A percentile compares a stretch with the other conserved stretches of the same genome.
These are phyloP conservation scores for Danaus plexippus DNA, from an alignment of 1,140 invertebrate genomes.

Conservation along the genomic window DNA sequence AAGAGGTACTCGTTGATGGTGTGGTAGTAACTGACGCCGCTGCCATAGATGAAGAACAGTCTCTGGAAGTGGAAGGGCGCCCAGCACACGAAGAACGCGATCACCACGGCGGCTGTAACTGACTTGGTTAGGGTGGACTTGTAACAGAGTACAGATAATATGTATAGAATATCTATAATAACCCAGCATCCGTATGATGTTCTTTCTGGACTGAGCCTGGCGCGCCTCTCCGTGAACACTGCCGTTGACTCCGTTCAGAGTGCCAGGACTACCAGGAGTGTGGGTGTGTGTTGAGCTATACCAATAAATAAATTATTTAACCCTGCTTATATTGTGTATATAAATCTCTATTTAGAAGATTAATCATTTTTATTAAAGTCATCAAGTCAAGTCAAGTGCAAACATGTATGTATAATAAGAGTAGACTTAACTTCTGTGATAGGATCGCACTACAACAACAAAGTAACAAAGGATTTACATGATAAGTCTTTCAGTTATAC, in stretches of 20 bases:
- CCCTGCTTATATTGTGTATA: too few relatives aligned
- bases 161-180: constrained; percentile 35
- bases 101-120: constrained; percentile 89
- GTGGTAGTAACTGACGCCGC: constrained; percentile 72
- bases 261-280: constrained; percentile 56
- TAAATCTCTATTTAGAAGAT: too few relatives aligned
- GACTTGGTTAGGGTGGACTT: too few relatives aligned
- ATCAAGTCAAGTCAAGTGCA: too few relatives aligned
- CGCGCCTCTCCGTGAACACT: constrained; percentile 78
- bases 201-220: constrained; percentile 79
- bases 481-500: too few relatives aligned
- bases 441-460: too few relatives aligned
- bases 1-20: constrained; percentile 85
- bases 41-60: constrained; percentile 81
- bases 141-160: too few relatives aligned
- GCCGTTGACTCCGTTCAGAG: constrained; percentile 71
- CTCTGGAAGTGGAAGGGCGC: constrained; percentile 96
- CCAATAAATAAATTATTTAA: constrained; percentile 1
- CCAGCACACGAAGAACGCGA: constrained; percentile 98
- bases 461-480: too few relatives aligned
- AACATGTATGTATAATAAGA: too few relatives aligned
- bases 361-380: too few relatives aligned
- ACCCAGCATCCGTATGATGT: constrained; percentile 88
- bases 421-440: too few relatives aligned
- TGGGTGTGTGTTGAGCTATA: constrained; percentile 51